phyloP scores from a whole-genome alignment of 2,797 vertebrate species.

The Crocodylus rhombifer region DNA sequence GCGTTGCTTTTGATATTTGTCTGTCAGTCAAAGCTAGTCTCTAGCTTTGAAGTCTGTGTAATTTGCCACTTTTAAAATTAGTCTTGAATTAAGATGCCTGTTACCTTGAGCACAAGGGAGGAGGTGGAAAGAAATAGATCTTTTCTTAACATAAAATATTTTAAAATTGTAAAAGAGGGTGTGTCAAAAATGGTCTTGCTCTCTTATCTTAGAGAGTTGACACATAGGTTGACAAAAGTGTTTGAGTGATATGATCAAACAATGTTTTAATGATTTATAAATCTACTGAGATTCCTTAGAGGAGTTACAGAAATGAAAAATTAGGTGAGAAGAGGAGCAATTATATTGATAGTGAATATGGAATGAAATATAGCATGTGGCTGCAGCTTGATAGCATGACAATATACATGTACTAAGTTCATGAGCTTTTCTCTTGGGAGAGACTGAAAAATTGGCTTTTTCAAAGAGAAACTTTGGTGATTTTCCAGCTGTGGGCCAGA shows the following conservation, averaged over 20 bases:
- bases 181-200: conserved; percentile 28
- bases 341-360: conserved; percentile 49
- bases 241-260: conserved; percentile 60
- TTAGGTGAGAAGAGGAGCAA: conserved; percentile 39
- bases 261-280: conserved; percentile 61
- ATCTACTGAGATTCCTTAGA: conserved; percentile 55
- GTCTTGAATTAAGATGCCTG: conserved; percentile 34
- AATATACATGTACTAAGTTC: conserved; percentile 21
- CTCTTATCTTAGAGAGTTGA: conserved; percentile 39
- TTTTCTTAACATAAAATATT: conserved; percentile 59
- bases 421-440: conserved; percentile 6
- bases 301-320: conserved; percentile 20
- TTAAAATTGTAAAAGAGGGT: conserved; percentile 37
- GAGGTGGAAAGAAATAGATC: conserved; percentile 20
- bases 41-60: not conserved
- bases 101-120: conserved; percentile 3
- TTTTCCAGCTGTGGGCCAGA: not conserved
- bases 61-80: not conserved
- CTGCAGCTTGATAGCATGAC: conserved; percentile 47
- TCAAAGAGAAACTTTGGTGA: not conserved
- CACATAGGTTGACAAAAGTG: conserved; percentile 32
- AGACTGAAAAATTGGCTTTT: conserved; percentile 11
- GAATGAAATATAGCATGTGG: not conserved
- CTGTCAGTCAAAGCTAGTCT: not conserved
- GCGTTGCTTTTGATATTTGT: not conserved